Percentiles rank a stretch among this genome's conserved stretches.
Conservation (phyloP, 2,797 vertebrate genomes). For the Atherinosoma microstoma region DNA sequence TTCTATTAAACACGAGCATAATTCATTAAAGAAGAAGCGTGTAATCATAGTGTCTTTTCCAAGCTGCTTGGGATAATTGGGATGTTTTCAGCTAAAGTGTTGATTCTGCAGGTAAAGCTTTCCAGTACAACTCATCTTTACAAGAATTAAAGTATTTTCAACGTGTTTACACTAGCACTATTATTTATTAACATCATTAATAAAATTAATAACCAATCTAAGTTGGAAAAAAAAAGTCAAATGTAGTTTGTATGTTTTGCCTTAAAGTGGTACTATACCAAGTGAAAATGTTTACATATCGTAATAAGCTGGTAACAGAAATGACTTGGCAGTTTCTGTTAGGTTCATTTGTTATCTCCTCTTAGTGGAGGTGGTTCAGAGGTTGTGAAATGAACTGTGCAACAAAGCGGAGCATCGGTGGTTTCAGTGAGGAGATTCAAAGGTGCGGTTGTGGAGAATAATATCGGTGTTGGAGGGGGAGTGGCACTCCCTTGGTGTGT, state of each 20-base stretch:
- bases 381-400: conserved; percentile 37
- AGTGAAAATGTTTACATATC: background rate
- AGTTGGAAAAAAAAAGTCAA: background rate
- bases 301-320: background rate
- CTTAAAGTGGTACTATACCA: background rate
- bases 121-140: background rate
- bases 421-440: conserved; percentile 2
- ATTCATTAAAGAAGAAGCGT: background rate
- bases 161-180: background rate
- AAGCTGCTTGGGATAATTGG: too few species aligned
- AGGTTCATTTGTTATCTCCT: conserved; percentile 60
- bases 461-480: conserved; percentile 25
- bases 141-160: background rate
- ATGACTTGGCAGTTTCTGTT: background rate
- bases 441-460: conserved; percentile 11
- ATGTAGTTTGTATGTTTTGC: background rate
- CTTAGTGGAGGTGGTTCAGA: conserved; percentile 30
- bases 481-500: conserved; percentile 33
- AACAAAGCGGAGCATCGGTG: conserved; percentile 40
- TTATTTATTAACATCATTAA: background rate
- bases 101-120: background rate
- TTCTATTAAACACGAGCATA: conserved; percentile 8
- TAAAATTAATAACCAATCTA: background rate
- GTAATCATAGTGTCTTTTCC: conserved; percentile 7
- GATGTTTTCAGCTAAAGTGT: conserved; percentile 8